Evolutionary conservation across 2,113 vertebrate genomes (phyloP).

Genomic region (Mesembrinibis cayennensis): DNA sequence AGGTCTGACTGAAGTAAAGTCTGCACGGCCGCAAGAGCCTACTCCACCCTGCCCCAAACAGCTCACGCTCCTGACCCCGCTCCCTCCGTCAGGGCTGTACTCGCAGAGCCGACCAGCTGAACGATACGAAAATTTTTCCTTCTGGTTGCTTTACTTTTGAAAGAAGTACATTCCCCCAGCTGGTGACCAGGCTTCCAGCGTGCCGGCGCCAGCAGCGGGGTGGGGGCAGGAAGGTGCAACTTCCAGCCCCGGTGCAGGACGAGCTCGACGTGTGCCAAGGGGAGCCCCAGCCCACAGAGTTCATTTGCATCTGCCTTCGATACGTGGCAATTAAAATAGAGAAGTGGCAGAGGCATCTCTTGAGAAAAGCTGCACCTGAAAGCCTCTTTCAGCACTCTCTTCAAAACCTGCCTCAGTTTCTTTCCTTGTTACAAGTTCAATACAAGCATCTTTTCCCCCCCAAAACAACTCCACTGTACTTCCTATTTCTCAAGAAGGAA

Average conservation of each 20-base stretch:
- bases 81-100: background rate
- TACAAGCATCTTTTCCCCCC: background rate
- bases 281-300: background rate
- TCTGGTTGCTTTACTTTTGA: background rate
- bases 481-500: background rate
- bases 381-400: background rate
- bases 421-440: background rate
- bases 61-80: background rate
- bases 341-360: background rate
- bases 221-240: background rate
- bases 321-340: background rate
- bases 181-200: background rate
- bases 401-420: background rate
- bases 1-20: background rate
- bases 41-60: background rate
- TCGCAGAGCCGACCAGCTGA: background rate
- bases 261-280: background rate
- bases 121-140: accelerated
- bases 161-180: background rate
- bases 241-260: background rate
- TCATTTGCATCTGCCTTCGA: background rate
- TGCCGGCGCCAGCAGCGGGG: background rate
- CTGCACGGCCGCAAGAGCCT: background rate
- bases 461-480: background rate
- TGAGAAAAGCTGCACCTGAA: background rate